Evolutionary conservation across 2,888 invertebrate species (phyloP), one percentile per base, ranked within the genome.

Genomic region (Neoscelio sp.): DNA sequence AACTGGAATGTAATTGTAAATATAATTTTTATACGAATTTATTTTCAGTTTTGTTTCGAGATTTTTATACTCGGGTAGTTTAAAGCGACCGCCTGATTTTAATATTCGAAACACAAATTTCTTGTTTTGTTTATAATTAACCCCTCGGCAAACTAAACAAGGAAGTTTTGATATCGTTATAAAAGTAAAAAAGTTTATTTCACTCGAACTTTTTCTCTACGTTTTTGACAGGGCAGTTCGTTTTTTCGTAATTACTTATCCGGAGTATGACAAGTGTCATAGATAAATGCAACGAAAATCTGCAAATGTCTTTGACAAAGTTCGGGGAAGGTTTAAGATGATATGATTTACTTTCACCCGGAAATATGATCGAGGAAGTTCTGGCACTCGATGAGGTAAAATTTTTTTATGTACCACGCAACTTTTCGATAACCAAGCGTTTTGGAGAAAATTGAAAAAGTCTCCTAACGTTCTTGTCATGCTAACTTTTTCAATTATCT

Each of bases 401-500:
- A 52, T 46, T 73, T 73, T 67, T 60, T 71, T 48, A 28, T 20
- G 23, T 40, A 38, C 38, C 60, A 60, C 67, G 52, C 71, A 78
- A 78, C 46, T 78, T 73, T 71, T 75, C 73, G 78, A 78, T 76
- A 68, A 62, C 62, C 71, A 35, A 76, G 79, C 68, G 33, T 80
- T 71, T 74, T 76, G 60, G 56, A 50, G 60, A 71, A 80, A 76
- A 80, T 80, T 80, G 80, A 75, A 75, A 71, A 71, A 75, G 62
- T 80, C 76, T 75, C 48, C 48, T 48, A 73, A 62, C 62, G 62
- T 64, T 56, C 56, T 67, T 70, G 71, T 70, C 78, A 62, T 70
- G 73, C 68, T 35, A 78, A 78, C 74, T 78, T 78, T 78, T 78
- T 74, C 73, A 78, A 78, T 78, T 74, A 78, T 78, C 64, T 38